Percentiles rank a stretch among this genome's conserved stretches.
phyloP scores from a whole-genome alignment of 2,888 invertebrate genomes.

The Pseudococcus longispinus region DNA sequence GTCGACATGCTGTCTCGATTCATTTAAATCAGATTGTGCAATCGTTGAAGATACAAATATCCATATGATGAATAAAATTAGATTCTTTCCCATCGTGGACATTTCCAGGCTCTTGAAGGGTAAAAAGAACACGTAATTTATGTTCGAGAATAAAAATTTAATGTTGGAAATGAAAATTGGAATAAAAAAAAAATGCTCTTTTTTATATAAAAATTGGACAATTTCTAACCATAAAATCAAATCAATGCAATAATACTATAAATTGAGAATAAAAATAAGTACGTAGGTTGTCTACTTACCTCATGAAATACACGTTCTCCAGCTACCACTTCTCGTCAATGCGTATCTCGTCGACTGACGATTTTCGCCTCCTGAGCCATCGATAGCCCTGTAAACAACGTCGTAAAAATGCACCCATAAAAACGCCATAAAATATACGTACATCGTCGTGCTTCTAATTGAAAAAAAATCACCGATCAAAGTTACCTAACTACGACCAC shows the following conservation, averaged over 20 bases:
- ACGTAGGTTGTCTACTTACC: background rate
- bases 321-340: background rate
- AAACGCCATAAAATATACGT: background rate
- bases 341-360: background rate
- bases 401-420: background rate
- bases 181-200: too few species aligned
- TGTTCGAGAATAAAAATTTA: too few species aligned
- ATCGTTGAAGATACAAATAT: background rate
- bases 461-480: background rate
- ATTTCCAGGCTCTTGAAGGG: too few species aligned
- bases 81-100: background rate
- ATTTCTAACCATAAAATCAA: too few species aligned
- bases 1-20: background rate
- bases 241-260: background rate
- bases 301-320: background rate
- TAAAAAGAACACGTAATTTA: too few species aligned
- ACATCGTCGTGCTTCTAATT: background rate
- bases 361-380: background rate
- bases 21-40: background rate
- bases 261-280: background rate
- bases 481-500: background rate
- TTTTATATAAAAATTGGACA: too few species aligned
- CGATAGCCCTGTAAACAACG: background rate
- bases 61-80: background rate
- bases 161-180: too few species aligned